Evolutionary conservation across 2,797 vertebrate genomes (phyloP).

Genomic region (Peromyscus nudipes): DNA sequence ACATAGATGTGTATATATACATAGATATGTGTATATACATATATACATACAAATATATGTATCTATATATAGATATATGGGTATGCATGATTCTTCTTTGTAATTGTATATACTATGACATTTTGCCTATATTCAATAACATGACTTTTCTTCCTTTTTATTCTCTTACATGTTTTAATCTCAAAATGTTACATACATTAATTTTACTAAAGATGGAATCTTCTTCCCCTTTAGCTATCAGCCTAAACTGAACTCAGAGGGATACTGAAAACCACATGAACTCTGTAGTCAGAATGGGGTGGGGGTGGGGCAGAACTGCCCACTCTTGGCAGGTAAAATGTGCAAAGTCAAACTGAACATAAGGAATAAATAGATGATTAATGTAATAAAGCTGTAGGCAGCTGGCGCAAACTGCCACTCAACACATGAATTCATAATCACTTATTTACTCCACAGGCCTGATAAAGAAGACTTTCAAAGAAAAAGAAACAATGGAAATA

Average conservation of each 20-base stretch:
- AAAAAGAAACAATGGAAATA: background rate
- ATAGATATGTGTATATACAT: too few species aligned
- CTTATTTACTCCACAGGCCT: background rate
- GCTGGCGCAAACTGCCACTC: background rate
- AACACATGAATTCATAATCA: background rate
- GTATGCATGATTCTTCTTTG: background rate
- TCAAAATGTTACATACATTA: background rate
- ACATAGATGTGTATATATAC: too few species aligned
- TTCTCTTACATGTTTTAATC: background rate
- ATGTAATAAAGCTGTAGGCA: background rate
- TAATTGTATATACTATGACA: background rate
- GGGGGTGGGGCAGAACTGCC: background rate
- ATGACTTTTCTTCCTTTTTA: background rate
- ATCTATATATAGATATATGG: too few species aligned
- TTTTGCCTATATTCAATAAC: background rate
- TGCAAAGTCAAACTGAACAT: background rate
- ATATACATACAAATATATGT: too few species aligned
- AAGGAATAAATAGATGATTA: slow-evolving; percentile 21
- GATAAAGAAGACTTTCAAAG: background rate
- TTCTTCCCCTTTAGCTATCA: background rate
- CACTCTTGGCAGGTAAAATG: background rate
- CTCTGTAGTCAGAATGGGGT: background rate
- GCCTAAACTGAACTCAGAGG: background rate
- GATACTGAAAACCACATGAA: background rate
- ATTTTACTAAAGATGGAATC: background rate